A percentile compares a stretch with the other conserved stretches of the same genome.
phyloP scores from a whole-genome alignment of 2,888 invertebrate genomes.

The Cetonia aurata region DNA sequence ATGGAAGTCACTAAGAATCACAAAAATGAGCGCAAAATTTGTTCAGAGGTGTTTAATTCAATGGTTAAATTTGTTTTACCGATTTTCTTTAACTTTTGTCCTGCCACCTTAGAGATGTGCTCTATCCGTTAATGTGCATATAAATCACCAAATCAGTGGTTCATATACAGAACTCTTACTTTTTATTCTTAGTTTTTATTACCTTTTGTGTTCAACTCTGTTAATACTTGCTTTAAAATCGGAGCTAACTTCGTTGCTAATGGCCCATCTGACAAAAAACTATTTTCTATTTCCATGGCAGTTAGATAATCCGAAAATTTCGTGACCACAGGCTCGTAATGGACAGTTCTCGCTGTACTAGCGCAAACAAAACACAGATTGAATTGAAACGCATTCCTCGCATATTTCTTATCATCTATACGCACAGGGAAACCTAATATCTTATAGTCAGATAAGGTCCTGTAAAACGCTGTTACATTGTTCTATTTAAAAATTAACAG shows the following conservation, averaged over 20 bases:
- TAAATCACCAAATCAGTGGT: no score
- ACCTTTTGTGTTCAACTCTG: conserved; percentile 82
- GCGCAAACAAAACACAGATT: conserved; percentile 96
- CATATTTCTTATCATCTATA: conserved; percentile 90
- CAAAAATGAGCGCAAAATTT: no score
- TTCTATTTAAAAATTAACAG: conserved; percentile 17
- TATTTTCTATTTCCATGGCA: conserved; percentile 87
- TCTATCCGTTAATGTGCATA: no score
- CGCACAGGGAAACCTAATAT: conserved; percentile 93
- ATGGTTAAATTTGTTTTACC: no score
- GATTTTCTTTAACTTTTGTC: no score
- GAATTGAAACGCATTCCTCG: conserved; percentile 94
- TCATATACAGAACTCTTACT: no score
- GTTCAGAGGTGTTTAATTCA: no score
- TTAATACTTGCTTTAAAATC: conserved; percentile 82
- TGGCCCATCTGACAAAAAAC: conserved; percentile 84
- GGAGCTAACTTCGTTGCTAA: conserved; percentile 74
- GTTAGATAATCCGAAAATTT: conserved; percentile 94
- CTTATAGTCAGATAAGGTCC: conserved; percentile 82
- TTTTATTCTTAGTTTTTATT: conserved; percentile 10
- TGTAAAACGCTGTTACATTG: conserved; percentile 60
- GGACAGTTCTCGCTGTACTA: conserved; percentile 88
- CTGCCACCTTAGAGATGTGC: no score
- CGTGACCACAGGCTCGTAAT: conserved; percentile 94
- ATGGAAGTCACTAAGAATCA: no score